Conservation (phyloP, 2,113 vertebrate genomes). For the Cyprinodon tularosa region DNA sequence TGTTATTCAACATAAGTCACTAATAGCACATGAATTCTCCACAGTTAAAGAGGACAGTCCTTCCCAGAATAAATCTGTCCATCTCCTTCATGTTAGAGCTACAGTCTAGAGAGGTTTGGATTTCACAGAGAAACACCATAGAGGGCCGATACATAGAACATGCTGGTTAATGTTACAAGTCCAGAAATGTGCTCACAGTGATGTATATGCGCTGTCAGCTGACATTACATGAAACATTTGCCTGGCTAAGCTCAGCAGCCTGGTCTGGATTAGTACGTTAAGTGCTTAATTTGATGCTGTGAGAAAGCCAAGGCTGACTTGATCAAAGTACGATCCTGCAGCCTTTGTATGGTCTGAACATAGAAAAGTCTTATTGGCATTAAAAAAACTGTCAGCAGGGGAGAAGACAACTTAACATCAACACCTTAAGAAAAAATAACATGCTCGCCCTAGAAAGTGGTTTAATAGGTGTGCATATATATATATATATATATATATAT, state of each 20-base stretch:
- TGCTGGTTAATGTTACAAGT: slow-evolving; percentile 25
- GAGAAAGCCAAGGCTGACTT: slow-evolving; percentile 4
- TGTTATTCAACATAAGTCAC: neutral
- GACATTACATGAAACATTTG: slow-evolving; percentile 31
- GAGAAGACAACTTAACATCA: neutral
- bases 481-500: neutral
- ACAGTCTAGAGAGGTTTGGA: slow-evolving; percentile 23
- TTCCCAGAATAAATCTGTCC: slow-evolving; percentile 35
- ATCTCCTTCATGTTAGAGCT: slow-evolving; percentile 28
- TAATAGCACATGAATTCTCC: neutral
- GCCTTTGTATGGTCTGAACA: neutral
- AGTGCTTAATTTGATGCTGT: slow-evolving; percentile 36
- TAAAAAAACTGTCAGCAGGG: neutral
- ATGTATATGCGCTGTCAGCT: slow-evolving; percentile 33
- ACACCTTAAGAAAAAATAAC: neutral
- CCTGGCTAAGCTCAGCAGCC: slow-evolving; percentile 28
- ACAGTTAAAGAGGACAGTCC: slow-evolving; percentile 5
- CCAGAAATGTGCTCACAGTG: slow-evolving; percentile 26
- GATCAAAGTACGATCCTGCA: slow-evolving; percentile 30
- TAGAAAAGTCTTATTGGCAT: neutral
- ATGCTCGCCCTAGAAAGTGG: neutral
- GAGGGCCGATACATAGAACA: slow-evolving; percentile 12
- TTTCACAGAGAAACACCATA: slow-evolving; percentile 33
- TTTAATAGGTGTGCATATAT: neutral
- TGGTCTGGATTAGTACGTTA: slow-evolving; percentile 46